Percentiles rank a stretch among this genome's conserved stretches.
These are phyloP conservation scores for Catostomus latipinnis DNA, from an alignment of 2,797 vertebrate genomes.

Conservation along the genomic window DNA sequence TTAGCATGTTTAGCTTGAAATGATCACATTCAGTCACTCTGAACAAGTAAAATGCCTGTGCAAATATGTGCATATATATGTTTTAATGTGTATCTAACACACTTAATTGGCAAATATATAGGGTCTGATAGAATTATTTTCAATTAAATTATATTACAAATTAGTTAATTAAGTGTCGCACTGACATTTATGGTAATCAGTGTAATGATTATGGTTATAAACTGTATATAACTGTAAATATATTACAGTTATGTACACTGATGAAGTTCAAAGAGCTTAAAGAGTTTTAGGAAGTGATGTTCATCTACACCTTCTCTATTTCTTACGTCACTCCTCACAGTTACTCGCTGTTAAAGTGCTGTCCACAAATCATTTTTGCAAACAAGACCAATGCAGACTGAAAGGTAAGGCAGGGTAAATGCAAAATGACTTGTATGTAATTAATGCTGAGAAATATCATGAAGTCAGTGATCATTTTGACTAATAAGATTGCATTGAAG, in stretches of 20 bases:
- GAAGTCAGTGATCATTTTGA: background rate
- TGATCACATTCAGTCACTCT: background rate
- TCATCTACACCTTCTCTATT: background rate
- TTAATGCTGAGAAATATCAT: background rate
- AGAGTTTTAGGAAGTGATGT: background rate
- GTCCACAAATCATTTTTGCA: slow-evolving; percentile 6
- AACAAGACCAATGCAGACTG: background rate
- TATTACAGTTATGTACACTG: background rate
- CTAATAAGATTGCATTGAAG: background rate
- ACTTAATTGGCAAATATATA: slow-evolving; percentile 7
- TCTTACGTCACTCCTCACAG: background rate
- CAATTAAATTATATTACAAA: slow-evolving; percentile 19
- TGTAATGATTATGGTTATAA: background rate
- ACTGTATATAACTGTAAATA: background rate
- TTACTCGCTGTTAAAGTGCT: background rate
- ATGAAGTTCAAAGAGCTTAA: background rate
- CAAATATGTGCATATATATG: background rate
- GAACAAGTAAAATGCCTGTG: background rate
- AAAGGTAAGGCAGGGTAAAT: background rate
- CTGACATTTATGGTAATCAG: background rate
- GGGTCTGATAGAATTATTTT: slow-evolving; percentile 13
- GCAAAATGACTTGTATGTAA: background rate
- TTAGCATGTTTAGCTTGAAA: background rate
- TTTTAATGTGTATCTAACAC: background rate
- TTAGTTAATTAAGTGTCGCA: slow-evolving; percentile 9